These are phyloP conservation scores for Buphagus erythrorhynchus DNA, from an alignment of 2,797 vertebrate genomes.

Conservation along the genomic window DNA sequence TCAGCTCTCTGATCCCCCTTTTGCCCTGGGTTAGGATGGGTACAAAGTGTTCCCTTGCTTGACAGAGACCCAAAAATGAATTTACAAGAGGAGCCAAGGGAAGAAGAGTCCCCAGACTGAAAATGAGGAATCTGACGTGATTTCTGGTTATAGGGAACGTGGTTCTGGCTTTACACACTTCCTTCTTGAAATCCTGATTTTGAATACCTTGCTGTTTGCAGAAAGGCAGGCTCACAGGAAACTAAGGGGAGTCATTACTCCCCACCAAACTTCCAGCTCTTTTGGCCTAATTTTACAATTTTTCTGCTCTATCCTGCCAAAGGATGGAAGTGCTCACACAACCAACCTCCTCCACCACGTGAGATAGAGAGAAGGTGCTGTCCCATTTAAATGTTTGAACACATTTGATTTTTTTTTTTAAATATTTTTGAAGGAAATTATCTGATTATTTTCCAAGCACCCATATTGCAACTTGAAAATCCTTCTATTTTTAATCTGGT, in stretches of 20 bases:
- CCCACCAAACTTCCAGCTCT: background rate
- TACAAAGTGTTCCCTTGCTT: background rate
- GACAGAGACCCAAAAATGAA: background rate
- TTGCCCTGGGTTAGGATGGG: background rate
- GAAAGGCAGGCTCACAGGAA: background rate
- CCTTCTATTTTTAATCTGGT: background rate
- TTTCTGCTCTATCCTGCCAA: background rate
- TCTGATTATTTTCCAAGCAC: background rate
- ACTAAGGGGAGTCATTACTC: background rate
- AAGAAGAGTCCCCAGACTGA: rapidly evolving
- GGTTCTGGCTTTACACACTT: background rate
- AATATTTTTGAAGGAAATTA: background rate
- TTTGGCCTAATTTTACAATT: background rate
- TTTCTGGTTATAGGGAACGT: rapidly evolving
- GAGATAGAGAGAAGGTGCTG: background rate
- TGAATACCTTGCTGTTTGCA: background rate
- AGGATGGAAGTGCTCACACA: background rate
- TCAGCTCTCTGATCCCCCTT: background rate
- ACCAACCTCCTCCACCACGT: background rate
- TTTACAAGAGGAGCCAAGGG: background rate
- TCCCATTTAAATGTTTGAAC: background rate
- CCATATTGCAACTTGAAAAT: background rate
- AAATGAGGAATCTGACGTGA: rapidly evolving
- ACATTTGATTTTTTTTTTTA: background rate
- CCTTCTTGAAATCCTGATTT: background rate